Percentiles rank a stretch among this genome's conserved stretches.
phyloP scores from a whole-genome alignment of 2,888 invertebrate genomes.

The Drosophila yooni region DNA sequence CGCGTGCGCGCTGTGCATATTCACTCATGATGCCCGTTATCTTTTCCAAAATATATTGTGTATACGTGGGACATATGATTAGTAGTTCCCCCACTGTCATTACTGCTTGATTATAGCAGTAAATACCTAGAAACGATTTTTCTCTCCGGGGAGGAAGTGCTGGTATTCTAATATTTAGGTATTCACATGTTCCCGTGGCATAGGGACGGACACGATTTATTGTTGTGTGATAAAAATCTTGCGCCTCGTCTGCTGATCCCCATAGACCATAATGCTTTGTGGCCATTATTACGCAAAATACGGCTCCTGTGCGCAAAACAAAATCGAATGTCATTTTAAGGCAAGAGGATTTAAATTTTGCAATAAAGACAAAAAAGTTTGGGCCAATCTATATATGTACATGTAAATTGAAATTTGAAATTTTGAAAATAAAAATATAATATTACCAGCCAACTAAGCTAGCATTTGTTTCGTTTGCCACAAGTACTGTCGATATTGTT shows the following conservation, averaged over 20 bases:
- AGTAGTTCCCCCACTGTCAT: conserved; percentile 46
- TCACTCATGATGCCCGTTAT: conserved; percentile 31
- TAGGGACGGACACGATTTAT: conserved; percentile 36
- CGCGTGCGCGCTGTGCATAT: not conserved
- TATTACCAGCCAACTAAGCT: conserved; percentile 14
- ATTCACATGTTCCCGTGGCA: conserved; percentile 36
- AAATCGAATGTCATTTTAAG: conserved; percentile 50
- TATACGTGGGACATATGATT: conserved; percentile 34
- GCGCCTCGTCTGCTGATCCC: conserved; percentile 47
- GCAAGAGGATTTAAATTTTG: not conserved
- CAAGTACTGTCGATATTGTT: conserved; percentile 66
- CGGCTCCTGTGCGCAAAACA: conserved; percentile 55
- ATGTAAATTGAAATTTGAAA: conserved; percentile 11
- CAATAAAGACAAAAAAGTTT: not conserved
- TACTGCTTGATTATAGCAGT: conserved; percentile 60
- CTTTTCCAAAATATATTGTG: conserved; percentile 28
- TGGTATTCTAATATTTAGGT: conserved; percentile 58
- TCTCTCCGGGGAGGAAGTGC: conserved; percentile 55
- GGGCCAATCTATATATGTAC: not conserved
- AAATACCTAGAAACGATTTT: conserved; percentile 45
- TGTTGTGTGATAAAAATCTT: conserved; percentile 41
- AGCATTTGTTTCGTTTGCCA: conserved; percentile 34
- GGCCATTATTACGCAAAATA: conserved; percentile 51
- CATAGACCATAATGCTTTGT: conserved; percentile 56
- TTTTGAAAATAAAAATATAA: conserved; percentile 38